These are phyloP conservation scores for Bolborhynchus lineola DNA, from an alignment of 2,113 vertebrate species.

Conservation along the genomic window DNA sequence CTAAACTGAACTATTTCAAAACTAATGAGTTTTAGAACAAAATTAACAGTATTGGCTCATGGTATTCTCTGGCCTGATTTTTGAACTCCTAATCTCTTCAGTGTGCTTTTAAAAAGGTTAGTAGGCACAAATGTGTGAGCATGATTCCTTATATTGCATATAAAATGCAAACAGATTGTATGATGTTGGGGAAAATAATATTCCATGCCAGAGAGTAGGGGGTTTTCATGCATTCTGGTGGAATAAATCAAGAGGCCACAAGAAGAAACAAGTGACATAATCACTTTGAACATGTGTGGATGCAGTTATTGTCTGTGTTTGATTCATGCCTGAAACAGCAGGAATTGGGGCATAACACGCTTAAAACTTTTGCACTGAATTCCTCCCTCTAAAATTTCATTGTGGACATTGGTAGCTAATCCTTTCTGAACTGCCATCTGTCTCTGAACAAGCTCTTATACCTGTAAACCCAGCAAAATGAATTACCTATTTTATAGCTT, in stretches of 20 bases:
- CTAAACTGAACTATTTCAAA: neutral
- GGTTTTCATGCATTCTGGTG: neutral
- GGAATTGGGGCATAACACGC: neutral
- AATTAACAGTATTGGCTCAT: neutral
- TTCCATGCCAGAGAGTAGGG: neutral
- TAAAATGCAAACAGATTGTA: neutral
- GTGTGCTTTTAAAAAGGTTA: neutral
- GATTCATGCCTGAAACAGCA: neutral
- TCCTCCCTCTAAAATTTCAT: neutral
- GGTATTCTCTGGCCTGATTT: neutral
- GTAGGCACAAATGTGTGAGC: neutral
- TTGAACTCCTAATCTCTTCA: neutral
- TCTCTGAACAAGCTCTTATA: neutral
- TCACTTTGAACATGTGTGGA: neutral
- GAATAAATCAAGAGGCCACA: neutral
- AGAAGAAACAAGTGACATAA: neutral
- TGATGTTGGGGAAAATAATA: neutral
- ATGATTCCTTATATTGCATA: neutral
- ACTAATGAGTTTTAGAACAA: neutral
- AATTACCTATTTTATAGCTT: neutral
- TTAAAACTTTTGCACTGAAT: neutral
- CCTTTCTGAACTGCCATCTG: neutral
- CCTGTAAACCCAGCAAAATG: neutral
- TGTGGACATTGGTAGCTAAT: neutral
- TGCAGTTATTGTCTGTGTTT: neutral